Base-by-base conservation (phyloP, 2,888 invertebrate genomes). In the Acheta domesticus region DNA sequence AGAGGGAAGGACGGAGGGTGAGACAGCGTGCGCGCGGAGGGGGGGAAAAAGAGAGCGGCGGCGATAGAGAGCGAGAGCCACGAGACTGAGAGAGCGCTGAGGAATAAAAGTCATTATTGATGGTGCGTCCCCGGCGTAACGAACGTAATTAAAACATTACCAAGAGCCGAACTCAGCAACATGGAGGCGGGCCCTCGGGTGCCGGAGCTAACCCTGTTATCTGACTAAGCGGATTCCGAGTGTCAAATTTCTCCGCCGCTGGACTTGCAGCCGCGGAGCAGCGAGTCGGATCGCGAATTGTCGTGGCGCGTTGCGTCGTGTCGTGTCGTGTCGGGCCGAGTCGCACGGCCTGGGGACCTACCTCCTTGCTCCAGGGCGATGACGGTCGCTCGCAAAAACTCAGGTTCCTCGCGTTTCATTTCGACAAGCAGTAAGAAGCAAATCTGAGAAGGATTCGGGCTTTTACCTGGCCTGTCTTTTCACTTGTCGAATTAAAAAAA, bases 141-240 rank as follows among this genome's bases (percentile, higher is more conserved):
- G 62, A 62, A 62, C n/a, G 62, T 62, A 62, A 62, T 62, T 62
- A 62, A 62, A 62, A n/a, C 62, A 62, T 62, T 62, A 62, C 16
- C n/a, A 62, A 62, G n/a, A n/a, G 62, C 14, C 62, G 16, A 62
- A n/a, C 62, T 62, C 62, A 62, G 62, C n/a, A n/a, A n/a, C 62
- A 62, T n/a, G 3, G 62, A 14, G 62, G 62, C 14, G 16, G 62
- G 62, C n/a, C n/a, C 36, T 36, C 36, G 36, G 62, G 16, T 4
- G 14, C 62, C 16, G 62, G 62, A 19, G n/a, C 62, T 62, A 62
- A 62, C 62, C 62, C 16, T 14, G 62, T 62, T 62, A 62, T 62
- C 62, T 62, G 62, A 62, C 16, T 62, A 62, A 62, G 62, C 62
- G 62, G 62, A 62, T 62, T 62, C 16, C 14, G 62, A 62, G 62